These are phyloP conservation scores for Sthenelais limicola DNA, from an alignment of 2,888 invertebrate species.

Conservation along the genomic window DNA sequence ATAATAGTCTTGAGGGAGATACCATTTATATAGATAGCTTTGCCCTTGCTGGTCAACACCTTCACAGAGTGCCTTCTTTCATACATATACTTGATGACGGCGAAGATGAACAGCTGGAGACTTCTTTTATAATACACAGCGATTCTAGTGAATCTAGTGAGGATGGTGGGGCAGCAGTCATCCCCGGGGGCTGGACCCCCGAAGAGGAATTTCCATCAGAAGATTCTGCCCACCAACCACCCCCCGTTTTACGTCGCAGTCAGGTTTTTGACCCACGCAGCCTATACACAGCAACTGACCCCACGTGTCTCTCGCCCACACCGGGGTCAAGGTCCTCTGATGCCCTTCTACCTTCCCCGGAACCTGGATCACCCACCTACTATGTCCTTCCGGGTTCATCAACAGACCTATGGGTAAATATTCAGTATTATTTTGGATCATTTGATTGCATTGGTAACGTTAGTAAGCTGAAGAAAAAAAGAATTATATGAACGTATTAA, in stretches of 20 bases:
- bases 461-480: too few relatives aligned
- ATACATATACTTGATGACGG: constrained; percentile 6
- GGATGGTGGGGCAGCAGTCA: not conserved
- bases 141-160: not conserved
- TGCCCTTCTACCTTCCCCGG: not conserved
- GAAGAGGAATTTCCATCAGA: too few relatives aligned
- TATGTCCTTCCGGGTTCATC: constrained; percentile 16
- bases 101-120: not conserved
- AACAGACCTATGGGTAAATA: constrained; percentile 19
- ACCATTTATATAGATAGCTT: too few relatives aligned
- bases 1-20: too few relatives aligned
- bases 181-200: not conserved
- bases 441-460: too few relatives aligned
- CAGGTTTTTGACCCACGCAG: constrained; percentile 3
- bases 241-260: not conserved
- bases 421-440: too few relatives aligned
- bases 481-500: too few relatives aligned
- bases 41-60: too few relatives aligned
- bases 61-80: constrained; percentile 27
- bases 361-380: constrained; percentile 11
- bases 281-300: not conserved
- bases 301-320: not conserved
- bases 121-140: not conserved
- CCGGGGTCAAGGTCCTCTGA: too few relatives aligned
- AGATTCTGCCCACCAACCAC: too few relatives aligned